Evolutionary conservation across 2,113 vertebrate genomes (phyloP), one percentile per base, ranked within the genome.

Genomic region (Pachypanchax playfairii): DNA sequence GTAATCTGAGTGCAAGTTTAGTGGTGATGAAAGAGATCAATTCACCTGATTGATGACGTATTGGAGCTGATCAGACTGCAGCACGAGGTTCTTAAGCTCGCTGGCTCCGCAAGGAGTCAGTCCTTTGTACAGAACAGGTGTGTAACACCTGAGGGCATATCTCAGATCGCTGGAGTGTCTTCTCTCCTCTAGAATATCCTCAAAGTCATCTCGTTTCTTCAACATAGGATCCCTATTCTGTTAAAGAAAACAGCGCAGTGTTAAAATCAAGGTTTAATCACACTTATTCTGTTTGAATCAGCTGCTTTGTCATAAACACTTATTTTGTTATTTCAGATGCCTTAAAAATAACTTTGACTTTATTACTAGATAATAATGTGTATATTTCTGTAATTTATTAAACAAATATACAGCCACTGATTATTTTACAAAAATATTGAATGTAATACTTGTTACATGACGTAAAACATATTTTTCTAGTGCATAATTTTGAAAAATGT

Each of bases 161-260:
- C 93, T 90, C 73, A 98, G 61, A 85, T 99, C 98, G n/a, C 97
- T 99, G 84, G 91, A 93, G 48, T 87, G 88, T 41, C 94, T 90
- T 39, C 96, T 93, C 68, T 99, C 98, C 77, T 98, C 96, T 76
- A 99, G 65, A 5, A 96, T 86, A 83, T 99, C 98, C 91, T 98
- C 96, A 82, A 98, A 95, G 15, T 96, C 94, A 80, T 98, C 95
- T 82, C 95, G 92, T 21, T 96, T 98, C 88, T 94, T 96, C 58
- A 92, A 89, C 46, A 86, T 87, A 2, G 93, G 87, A 42, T 96
- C 94, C 82, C 93, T 92, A 10, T 72, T 83, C 91, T 92, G 2
- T 5, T 61, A 3, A 36, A 42, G 14, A 5, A 4, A 20, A 25
- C 3, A 14, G 14, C 2, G 13, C 15, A 17, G 15, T 3, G n/a